Conservation (phyloP, 1,140 invertebrate species). For the Drosophila arawakana region DNA sequence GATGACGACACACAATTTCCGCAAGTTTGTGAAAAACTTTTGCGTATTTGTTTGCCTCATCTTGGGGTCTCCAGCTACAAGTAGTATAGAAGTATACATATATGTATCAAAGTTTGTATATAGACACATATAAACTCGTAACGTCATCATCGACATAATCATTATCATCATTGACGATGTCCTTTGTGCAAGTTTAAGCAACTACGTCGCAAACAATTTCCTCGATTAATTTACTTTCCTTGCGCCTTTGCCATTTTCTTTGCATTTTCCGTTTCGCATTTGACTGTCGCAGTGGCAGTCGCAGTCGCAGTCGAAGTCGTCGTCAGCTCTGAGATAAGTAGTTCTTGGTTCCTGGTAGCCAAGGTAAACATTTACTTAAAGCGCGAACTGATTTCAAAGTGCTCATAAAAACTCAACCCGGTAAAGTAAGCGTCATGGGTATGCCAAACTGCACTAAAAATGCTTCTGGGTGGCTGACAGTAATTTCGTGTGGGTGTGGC, state of each 20-base stretch:
- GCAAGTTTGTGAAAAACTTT: conserved; percentile 63
- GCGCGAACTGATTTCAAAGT: conserved; percentile 76
- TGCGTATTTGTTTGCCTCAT: conserved; percentile 59
- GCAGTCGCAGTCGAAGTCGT: conserved; percentile 12
- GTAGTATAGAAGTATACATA: conserved; percentile 13
- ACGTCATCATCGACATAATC: conserved; percentile 4
- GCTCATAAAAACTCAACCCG: conserved; percentile 66
- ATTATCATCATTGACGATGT: conserved; percentile 30
- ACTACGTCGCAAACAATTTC: conserved; percentile 77
- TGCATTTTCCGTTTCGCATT: conserved; percentile 75
- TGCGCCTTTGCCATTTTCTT: conserved; percentile 71
- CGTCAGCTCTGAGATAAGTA: conserved; percentile 42
- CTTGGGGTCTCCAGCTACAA: conserved; percentile 31
- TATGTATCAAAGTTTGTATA: conserved; percentile 6
- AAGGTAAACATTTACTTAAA: conserved; percentile 79
- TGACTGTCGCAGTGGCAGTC: conserved; percentile 30
- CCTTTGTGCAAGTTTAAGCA: conserved; percentile 81
- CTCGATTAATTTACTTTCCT: conserved; percentile 82
- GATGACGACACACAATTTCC: conserved; percentile 73
- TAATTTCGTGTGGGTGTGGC: conserved; percentile 2
- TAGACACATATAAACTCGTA: conserved; percentile 31
- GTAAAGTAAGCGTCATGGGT: conserved; percentile 53
- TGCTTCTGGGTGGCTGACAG: conserved; percentile 22
- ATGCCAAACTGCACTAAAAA: conserved; percentile 47
- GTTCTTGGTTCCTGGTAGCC: conserved; percentile 68